Base-by-base conservation (phyloP, 2,113 vertebrate species). In the Pelodiscus sinensis region DNA sequence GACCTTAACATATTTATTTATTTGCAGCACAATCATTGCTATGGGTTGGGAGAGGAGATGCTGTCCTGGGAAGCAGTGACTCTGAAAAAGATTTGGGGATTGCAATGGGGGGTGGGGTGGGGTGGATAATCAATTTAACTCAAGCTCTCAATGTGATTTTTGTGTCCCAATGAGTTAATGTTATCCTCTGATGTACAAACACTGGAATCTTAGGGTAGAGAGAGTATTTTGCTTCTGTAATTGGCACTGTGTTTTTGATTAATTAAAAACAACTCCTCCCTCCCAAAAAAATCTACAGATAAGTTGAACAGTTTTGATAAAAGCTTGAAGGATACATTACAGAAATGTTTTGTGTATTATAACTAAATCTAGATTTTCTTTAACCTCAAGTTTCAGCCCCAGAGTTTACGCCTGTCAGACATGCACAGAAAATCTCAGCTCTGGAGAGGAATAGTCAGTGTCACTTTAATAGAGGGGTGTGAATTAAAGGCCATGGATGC, bases 391-490 rank as follows among this genome's bases (percentile, higher is more conserved):
- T 97, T 98, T 97, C 98, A 99, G 99, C 98, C 98, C 68, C 99
- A 99, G 97, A 99, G 99, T 94, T 97, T 99, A 97, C 98, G 98
- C 62, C 98, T 99, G 85, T 99, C 99, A 88, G 99, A 99, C 15
- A 97, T 99, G 86, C 99, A 99, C 97, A 98, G 98, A 96, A 99
- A 99, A 93, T 97, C 99, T 57, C 99, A 99, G 90, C 98, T 99
- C 15, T 99, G 99, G 99, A 98, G 99, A 96, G 99, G 99, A 2
- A 99, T 99, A 62, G 99, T 99, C 87, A 99, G 99, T 96, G 97
- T 99, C 90, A 99, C 98, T 38, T 97, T 99, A 65, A 99, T 99
- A 54, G 99, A 99, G 94, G 99, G 98, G 19, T 98, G 97, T 31
- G 97, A 98, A 57, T 98, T 99, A 65, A 99, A 99, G 95, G 98